Conservation (phyloP, 2,888 invertebrate genomes). For the Thereva nobilitata region DNA sequence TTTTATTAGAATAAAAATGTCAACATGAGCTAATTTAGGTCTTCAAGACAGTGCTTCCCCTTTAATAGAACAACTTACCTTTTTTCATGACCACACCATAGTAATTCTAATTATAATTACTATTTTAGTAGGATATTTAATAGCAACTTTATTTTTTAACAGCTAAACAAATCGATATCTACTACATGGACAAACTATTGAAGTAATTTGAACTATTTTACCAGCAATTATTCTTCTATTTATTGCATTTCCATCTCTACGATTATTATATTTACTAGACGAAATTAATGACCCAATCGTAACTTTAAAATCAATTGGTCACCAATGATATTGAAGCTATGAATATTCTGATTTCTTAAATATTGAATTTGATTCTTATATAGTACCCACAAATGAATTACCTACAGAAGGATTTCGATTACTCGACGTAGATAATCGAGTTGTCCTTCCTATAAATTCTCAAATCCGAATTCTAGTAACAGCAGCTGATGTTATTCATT, state of each 20-base stretch:
- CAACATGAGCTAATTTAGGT: constrained; percentile 63
- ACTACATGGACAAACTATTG: constrained; percentile 65
- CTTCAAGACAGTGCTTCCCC: constrained; percentile 67
- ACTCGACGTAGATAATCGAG: constrained; percentile 68
- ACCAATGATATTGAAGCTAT: constrained; percentile 71
- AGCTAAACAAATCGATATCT: constrained; percentile 63
- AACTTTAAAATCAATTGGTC: constrained; percentile 67
- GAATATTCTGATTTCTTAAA: constrained; percentile 67
- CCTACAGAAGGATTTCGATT: constrained; percentile 60
- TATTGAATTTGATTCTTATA: constrained; percentile 67
- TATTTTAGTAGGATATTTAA: constrained; percentile 63
- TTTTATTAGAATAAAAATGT: constrained; percentile 66
- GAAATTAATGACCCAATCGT: constrained; percentile 65
- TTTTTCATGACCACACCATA: constrained; percentile 67
- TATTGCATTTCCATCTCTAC: constrained; percentile 66
- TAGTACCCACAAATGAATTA: constrained; percentile 60
- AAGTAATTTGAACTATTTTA: constrained; percentile 68
- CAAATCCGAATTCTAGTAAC: constrained; percentile 68
- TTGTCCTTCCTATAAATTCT: constrained; percentile 64
- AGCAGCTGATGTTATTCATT: constrained; percentile 69
- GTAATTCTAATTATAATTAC: constrained; percentile 67
- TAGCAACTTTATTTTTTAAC: constrained; percentile 63
- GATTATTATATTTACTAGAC: constrained; percentile 65
- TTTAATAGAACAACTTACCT: constrained; percentile 69
- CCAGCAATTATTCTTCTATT: constrained; percentile 66